Evolutionary conservation across 2,888 invertebrate species (phyloP), one percentile per base, ranked within the genome.

Genomic region (Andrena dorsata): DNA sequence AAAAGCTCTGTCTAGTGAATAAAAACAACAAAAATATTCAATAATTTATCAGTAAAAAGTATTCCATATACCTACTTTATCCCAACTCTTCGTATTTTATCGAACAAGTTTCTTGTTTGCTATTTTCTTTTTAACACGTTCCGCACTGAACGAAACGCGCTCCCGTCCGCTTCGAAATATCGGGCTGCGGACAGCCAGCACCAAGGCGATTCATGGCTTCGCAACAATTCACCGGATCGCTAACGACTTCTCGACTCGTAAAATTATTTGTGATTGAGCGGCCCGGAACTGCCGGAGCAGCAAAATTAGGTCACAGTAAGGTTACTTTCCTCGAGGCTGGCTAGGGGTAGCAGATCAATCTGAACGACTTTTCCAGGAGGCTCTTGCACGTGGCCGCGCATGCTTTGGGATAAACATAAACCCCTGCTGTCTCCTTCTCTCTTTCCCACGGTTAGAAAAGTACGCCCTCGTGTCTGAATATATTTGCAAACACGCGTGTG

Each of bases 221-320:
- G 64, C 51, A 66, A 77, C 41, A 26, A 75, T 23, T 61, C 61
- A 28, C 10, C 51, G 75, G 61, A 51, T 47, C 77, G 75, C 30
- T 68, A 78, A 78, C 77, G 66, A 61, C 51, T 68, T 26, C 74
- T 60, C 74, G 53, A 63, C 61, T 61, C 30, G 66, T 41, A 47
- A 78, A 75, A 76, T 75, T 78, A 76, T 78, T 78, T 76, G 63
- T 78, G 76, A 76, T 78, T 47, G 76, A 56, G 49, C 71, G 60
- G 26, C 47, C 60, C 35, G 16, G 28, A 61, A 26, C 53, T 28
- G 61, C 23, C 61, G 53, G 75, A 75, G 76, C 41, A 30, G 20
- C 58, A 65, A 32, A 78, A 78, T 76, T 51, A 68, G 78, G 76
- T 76, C 75, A 69, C 28, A 32, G 63, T 53, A 23, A 41, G 66